Conservation (phyloP, 2,797 vertebrate genomes). For the Molossus alvarezi region DNA sequence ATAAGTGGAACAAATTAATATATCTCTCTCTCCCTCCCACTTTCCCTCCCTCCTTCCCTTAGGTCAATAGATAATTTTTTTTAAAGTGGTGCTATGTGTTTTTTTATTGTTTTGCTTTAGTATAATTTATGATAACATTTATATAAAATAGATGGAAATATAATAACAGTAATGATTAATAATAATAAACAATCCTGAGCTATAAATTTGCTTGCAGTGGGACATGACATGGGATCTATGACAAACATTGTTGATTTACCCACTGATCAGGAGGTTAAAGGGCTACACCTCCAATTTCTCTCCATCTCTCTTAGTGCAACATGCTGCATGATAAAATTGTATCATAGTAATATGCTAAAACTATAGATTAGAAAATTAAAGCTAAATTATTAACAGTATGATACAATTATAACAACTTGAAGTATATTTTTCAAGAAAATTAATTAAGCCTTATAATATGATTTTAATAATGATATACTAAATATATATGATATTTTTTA, state of each 20-base stretch:
- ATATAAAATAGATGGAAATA: neutral
- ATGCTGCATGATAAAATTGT: neutral
- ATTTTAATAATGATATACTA: neutral
- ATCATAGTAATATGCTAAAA: neutral
- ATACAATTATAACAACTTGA: neutral
- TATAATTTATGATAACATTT: neutral
- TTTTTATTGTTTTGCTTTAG: neutral
- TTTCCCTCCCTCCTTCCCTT: neutral
- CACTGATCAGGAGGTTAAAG: neutral
- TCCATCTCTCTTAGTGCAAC: neutral
- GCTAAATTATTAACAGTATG: neutral
- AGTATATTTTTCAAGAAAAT: constrained; percentile 26
- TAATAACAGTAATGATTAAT: neutral
- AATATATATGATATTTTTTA: neutral
- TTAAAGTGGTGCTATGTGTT: neutral
- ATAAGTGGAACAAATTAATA: neutral
- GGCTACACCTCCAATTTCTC: neutral
- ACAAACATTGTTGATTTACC: neutral
- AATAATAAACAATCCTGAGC: neutral
- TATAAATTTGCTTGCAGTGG: constrained; percentile 2
- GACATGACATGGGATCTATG: neutral
- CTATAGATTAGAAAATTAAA: constrained; percentile 1
- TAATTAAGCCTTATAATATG: neutral
- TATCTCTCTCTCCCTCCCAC: neutral
- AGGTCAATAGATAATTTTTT: neutral